Evolutionary conservation across 2,888 invertebrate species (phyloP), one percentile per base, ranked within the genome.

Genomic region (Cerceris rybyensis): DNA sequence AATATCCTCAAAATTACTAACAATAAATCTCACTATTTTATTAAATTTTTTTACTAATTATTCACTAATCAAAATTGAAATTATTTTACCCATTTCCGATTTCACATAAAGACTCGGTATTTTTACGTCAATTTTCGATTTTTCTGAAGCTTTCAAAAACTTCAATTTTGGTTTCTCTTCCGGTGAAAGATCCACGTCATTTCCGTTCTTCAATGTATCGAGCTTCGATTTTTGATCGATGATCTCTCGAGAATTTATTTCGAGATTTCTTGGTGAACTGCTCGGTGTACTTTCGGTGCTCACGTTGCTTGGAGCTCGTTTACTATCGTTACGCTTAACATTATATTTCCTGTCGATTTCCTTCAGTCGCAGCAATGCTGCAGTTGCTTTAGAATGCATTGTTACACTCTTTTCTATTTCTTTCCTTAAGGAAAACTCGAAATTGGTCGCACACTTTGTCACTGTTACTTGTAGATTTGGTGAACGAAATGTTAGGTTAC

Each of bases 271-370:
- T 52, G 16, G 17, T 16, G 66, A 55, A 1, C 41, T 61, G 9
- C 82, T 81, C 0, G 80, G 11, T 0, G 68, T 68, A 76, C 87
- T 88, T 46, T 82, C 82, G 0, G 83, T 82, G 78, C 83, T 88
- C 6, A 84, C 83, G 67, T 83, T 79, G 11, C 74, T 73, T 9
- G 46, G 49, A 0, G 39, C 59, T 43, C 43, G 67, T 49, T 42
- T 82, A n/a, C 41, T 66, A 41, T 78, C 82, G 16, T 55, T 81
- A 49, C 67, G 67, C 57, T 85, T 87, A 6, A 76, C 70, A 70
- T 86, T 90, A 63, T 91, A 91, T 71, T 91, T 91, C 43, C 83
- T 80, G 63, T 91, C 91, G 17, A 91, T 91, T 76, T 91, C 89
- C 49, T 88, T 88, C 7, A 91, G 65, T 5, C 88, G 85, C 73